Evolutionary conservation across 2,797 vertebrate genomes (phyloP), one percentile per base, ranked within the genome.

Genomic region (Girardinus metallicus): DNA sequence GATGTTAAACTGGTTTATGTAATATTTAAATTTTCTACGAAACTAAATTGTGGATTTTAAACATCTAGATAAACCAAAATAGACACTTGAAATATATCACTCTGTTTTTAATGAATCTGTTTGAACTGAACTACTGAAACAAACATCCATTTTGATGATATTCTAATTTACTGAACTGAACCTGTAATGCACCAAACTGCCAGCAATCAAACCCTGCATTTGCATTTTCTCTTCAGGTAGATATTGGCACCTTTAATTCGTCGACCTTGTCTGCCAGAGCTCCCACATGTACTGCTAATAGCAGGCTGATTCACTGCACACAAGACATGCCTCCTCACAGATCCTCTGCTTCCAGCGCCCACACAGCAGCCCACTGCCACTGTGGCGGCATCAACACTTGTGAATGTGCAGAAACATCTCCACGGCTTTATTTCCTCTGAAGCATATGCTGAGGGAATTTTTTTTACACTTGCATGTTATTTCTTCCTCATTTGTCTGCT

Each of bases 301-400:
- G 91, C 91, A 85, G 85, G 87, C 91, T 94, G 91, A 93, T 91
- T 94, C 93, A 94, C 85, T 55, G 90, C 74, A 71, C 77, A 82
- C 84, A 90, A 85, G 85, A 91, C 85, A 77, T 87, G 80, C 88
- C 93, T 47, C 88, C 93, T 91, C 91, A 89, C 91, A 75, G 84
- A 77, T 90, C 85, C 90, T 91, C 87, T 84, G 80, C 79, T 90
- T 81, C 34, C 86, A 75, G 81, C 78, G 36, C 93, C 90, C 89
- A 92, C 94, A 79, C 91, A 80, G 74, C 91, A 90, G 80, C 91
- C 90, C 88, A 91, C 90, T 85, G 81, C 83, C 84, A 79, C 86
- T 84, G 87, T 84, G 68, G 81, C 86, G 75, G 82, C 84, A 85
- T 76, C 85, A 79, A 87, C 86, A 90, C 84, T 74, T 83, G 18